Base-by-base conservation (phyloP, 2,113 vertebrate genomes). In the Chunga burmeisteri region DNA sequence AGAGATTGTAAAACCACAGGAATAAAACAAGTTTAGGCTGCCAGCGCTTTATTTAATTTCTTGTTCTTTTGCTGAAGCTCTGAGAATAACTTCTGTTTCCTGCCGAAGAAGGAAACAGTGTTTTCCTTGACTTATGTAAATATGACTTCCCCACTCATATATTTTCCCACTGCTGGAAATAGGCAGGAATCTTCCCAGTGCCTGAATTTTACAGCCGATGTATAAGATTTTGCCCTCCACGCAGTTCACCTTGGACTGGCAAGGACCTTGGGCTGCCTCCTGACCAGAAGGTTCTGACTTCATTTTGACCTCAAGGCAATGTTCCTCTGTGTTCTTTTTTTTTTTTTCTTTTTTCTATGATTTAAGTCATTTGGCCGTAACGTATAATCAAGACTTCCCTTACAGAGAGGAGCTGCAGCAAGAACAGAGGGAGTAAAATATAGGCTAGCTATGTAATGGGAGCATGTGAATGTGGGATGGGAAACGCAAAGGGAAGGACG, bases 61-160 rank as follows among this genome's bases (percentile, higher is more conserved):
- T 96, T 58, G 87, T 92, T 85, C 89, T 73, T 86, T 91, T 81
- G 61, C 88, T 16, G 66, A 97, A 93, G 88, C 40, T 94, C 97
- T 97, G 97, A 98, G 97, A 98, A 98, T 98, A 98, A 97, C 97
- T 97, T 80, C 90, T 62, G 84, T 96, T 98, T 98, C 98, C 98
- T 98, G 98, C 74, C 25, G 11, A 86, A 98, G 97, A 94, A 98
- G 97, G 98, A 98, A 98, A 97, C 87, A 68, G 94, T 83, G 77
- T 97, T 96, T 98, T 98, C 98, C 97, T 97, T 97, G 72, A 86
- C 95, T 98, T 97, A 90, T 95, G 97, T 98, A 98, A 98, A 97
- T 97, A 96, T 29, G 10, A 91, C 97, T 98, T 98, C 98, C 98
- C 96, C 2, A 8, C 94, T 86, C 36, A 22, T 95, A 95, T 93